Base-by-base conservation (phyloP, 2,797 vertebrate genomes). In the Sebastiscus albofasciatus region DNA sequence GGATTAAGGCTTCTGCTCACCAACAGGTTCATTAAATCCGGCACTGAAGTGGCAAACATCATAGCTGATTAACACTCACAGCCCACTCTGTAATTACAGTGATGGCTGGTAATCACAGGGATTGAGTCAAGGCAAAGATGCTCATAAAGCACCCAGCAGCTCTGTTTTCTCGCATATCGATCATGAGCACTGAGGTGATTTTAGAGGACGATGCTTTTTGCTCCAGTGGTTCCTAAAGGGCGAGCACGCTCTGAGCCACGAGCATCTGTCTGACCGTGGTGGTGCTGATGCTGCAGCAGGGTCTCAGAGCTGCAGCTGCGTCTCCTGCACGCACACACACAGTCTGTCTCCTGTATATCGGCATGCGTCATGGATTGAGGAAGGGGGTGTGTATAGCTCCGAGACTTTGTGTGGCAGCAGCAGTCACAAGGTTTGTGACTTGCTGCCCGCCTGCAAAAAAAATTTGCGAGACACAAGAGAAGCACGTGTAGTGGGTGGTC, bases 401-500 rank as follows among this genome's bases (percentile, higher is more conserved):
- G 13, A 69, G 52, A 67, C 56, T 72, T 69, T 71, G 62, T 59
- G 75, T 79, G 75, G 64, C 61, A 60, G 56, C 64, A 61, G 75
- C 74, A 83, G 82, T 87, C 89, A 76, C 84, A 86, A 6, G 83
- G 80, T 72, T 82, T 79, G 75, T 65, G 78, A 74, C 70, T 62
- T 62, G 66, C 58, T 82, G 24, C 64, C 75, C 77, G 31, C 62
- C 68, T 39, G 56, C 75, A 56, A 24, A 67, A 79, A 67, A 79
- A 75, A 26, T 26, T 75, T 69, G 60, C 46, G 58, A 91, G 71
- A 87, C 74, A 83, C 86, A 79, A 55, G 80, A 81, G 72, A 66
- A 90, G 88, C 96, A 96, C 95, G 95, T 96, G 96, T 85, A 85
- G 85, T 91, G 94, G 94, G 94, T 90, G 92, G 94, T 90, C 76